Evolutionary conservation across 1,140 invertebrate species (phyloP), one percentile per base, ranked within the genome.

Genomic region (Dreissena rostriformis): DNA sequence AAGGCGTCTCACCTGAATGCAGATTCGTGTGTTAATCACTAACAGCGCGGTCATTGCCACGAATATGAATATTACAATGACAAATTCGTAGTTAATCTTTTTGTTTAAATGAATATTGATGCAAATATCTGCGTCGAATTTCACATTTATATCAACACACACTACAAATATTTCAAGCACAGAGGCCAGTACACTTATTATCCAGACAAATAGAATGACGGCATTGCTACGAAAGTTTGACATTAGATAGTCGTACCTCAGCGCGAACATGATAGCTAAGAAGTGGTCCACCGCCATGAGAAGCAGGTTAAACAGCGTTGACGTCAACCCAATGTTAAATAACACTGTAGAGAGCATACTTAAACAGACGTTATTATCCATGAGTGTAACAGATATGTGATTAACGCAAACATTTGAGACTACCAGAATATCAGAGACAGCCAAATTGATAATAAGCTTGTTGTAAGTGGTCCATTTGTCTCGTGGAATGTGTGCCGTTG

Each of bases 181-280:
- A 72, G 94, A 94, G 6, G 92, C 83, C 17, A 95, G 88, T 79
- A 95, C 93, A 28, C 94, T 92, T 0, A 92, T 63, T 1, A 94
- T 92, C 96, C 96, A 96, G 2, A 96, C 90, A 17, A 94, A 93
- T 12, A 95, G 93, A 74, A 97, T 96, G 14, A 97, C 93, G 0
- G 96, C 91, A 2, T 95, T 95, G 0, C 96, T 96, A 67, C 96
- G 95, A 17, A 95, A 93, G 26, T 94, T 92, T 12, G 76, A 84
- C 81, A 91, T 86, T 55, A 96, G 95, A 17, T 95, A 95, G 85
- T 96, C 96, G 92, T 97, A 97, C 17, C 96, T 95, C 51, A 98
- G 94, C 0, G 97, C 97, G 90, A 97, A 96, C 8, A 97, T 96
- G 52, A 98, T 97, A n/a, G n/a, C n/a, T n/a, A 96, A 96, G 92